A percentile compares a stretch with the other conserved stretches of the same genome.
Evolutionary conservation across 2,888 invertebrate genomes (phyloP).

Genomic region (Coelinius sp.): DNA sequence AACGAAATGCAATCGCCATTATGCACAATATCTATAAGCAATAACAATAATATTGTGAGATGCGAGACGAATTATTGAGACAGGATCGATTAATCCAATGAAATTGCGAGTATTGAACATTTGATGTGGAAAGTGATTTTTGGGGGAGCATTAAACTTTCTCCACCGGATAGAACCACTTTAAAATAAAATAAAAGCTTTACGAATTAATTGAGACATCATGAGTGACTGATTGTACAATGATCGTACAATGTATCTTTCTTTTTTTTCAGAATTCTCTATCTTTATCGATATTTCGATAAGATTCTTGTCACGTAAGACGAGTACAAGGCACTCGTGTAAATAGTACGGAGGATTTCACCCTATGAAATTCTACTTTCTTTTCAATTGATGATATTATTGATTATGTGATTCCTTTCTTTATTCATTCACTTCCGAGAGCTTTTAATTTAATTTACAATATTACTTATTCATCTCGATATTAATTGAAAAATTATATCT

Average conservation of each 20-base stretch:
- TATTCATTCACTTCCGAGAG: background rate
- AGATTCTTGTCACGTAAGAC: background rate
- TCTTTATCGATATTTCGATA: background rate
- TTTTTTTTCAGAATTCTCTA: no score
- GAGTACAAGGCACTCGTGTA: background rate
- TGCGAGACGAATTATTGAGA: background rate
- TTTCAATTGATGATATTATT: background rate
- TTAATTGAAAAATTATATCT: no score
- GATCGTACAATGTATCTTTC: no score
- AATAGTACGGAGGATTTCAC: background rate
- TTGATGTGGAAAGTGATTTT: background rate
- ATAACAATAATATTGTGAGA: background rate
- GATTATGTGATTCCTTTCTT: background rate
- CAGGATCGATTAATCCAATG: background rate
- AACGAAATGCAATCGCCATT: background rate
- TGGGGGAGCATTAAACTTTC: constrained; percentile 1
- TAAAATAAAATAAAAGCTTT: background rate
- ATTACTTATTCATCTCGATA: no score
- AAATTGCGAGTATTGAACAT: background rate
- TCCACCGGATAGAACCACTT: background rate
- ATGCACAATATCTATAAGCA: no score
- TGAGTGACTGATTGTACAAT: no score
- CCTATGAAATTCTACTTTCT: background rate
- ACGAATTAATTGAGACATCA: constrained; percentile 4
- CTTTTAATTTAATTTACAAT: background rate